Evolutionary conservation across 2,888 invertebrate genomes (phyloP).

Genomic region (Cyclophora albipunctata): DNA sequence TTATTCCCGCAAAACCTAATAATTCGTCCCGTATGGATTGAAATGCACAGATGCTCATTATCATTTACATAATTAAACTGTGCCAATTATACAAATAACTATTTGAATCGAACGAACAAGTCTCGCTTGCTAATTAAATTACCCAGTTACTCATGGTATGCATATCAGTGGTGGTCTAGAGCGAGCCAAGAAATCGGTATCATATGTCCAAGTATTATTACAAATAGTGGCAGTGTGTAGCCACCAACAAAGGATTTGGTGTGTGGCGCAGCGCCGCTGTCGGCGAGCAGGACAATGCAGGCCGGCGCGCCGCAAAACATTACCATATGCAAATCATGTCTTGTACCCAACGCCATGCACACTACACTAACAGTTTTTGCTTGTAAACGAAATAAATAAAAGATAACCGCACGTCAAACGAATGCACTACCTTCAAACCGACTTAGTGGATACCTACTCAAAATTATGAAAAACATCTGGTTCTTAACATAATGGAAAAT

Average conservation of each 20-base stretch:
- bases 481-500: conserved; percentile 5
- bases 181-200: conserved; percentile 20
- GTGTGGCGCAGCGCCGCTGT: conserved; percentile 31
- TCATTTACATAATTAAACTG: too few relatives aligned
- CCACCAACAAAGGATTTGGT: conserved; percentile 39
- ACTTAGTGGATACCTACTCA: too few relatives aligned
- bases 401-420: conserved; percentile 10
- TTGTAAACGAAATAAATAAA: conserved; percentile 30
- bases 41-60: too few relatives aligned
- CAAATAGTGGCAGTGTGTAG: conserved; percentile 21
- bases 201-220: conserved; percentile 19
- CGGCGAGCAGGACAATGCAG: conserved; percentile 24
- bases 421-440: neutral
- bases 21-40: too few relatives aligned
- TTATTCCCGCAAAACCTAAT: too few relatives aligned
- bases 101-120: too few relatives aligned
- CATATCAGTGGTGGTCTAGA: conserved; percentile 14
- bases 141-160: neutral
- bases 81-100: too few relatives aligned
- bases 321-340: conserved; percentile 58
- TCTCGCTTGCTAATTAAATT: too few relatives aligned
- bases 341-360: conserved; percentile 41
- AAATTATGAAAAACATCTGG: neutral
- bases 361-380: conserved; percentile 54
- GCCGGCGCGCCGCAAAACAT: conserved; percentile 37